Evolutionary conservation across 2,888 invertebrate species (phyloP), one percentile per base, ranked within the genome.

Genomic region (Allophyes oxyacanthae): DNA sequence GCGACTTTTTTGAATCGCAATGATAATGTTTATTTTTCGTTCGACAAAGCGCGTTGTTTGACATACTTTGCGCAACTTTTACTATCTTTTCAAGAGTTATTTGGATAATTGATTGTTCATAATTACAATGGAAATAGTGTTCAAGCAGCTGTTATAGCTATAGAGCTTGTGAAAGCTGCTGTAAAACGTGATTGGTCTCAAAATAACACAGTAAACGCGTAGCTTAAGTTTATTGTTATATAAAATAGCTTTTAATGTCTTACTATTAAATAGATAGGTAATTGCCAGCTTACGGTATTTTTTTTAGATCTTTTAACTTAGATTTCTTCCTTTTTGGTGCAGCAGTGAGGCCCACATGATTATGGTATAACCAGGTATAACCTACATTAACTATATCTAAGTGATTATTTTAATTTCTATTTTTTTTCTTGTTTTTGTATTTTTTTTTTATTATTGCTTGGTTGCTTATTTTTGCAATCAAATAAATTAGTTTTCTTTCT

Each of bases 21-120:
- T 69, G 54, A 38, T 54, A 70, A 64, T 72, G 65, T 77, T 76
- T 81, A 68, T 79, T 78, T 81, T 75, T 72, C 73, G 66, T 77
- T 75, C 57, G 61, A 40, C 53, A 65, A 20, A 64, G 72, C 75
- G 68, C 48, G 60, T 53, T 68, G 70, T 69, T 73, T 77, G 78
- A 78, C 77, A 75, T 69, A 75, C 75, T 67, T 77, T 58, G 46
- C 48, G 48, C 34, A 49, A 84, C 86, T 86, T 86, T 85, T 87
- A 87, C 85, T 85, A 84, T 84, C 85, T 81, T 64, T 77, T 69
- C 63, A 53, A 64, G 65, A 57, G 46, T 64, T 70, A 61, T 42
- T 76, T 46, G 36, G 46, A 44, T 72, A 68, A 71, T 65, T 53
- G 52, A 58, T 74, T 64, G 55, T 60, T 57, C 38, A 61, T 61